phyloP scores from a whole-genome alignment of 2,888 invertebrate species.

The Digitonthophagus gazella region DNA sequence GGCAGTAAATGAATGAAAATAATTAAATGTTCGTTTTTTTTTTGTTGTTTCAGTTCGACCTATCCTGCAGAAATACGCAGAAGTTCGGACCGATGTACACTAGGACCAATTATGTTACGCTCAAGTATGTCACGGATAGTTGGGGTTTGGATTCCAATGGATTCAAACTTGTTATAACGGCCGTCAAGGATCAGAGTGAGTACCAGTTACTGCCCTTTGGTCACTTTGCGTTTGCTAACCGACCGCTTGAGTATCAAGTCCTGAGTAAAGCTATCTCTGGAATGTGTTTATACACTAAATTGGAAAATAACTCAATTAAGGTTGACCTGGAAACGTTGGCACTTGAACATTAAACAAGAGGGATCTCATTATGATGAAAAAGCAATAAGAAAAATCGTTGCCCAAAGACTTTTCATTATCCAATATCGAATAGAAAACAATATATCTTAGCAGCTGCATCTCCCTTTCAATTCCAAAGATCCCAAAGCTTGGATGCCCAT shows the following conservation, averaged over 20 bases:
- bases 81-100: conserved; percentile 87
- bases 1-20: neutral
- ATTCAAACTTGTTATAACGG: conserved; percentile 90
- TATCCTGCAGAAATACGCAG: conserved; percentile 88
- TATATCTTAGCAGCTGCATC: too few species aligned
- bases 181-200: conserved; percentile 92
- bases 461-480: too few species aligned
- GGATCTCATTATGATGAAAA: too few species aligned
- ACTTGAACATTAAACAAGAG: too few species aligned
- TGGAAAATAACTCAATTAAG: neutral
- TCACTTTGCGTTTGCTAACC: neutral
- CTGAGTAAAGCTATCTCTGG: neutral
- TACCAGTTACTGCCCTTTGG: conserved; percentile 41
- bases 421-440: too few species aligned
- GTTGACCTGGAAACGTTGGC: neutral
- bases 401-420: too few species aligned
- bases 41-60: conserved; percentile 70
- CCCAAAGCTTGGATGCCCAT: too few species aligned
- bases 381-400: too few species aligned
- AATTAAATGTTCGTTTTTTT: conserved; percentile 2
- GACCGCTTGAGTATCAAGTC: neutral
- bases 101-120: conserved; percentile 88
- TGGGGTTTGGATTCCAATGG: conserved; percentile 92
- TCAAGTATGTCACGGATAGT: conserved; percentile 89
- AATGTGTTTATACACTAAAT: neutral